Evolutionary conservation across 2,888 invertebrate species (phyloP).

Genomic region (Clitarchus hookeri): DNA sequence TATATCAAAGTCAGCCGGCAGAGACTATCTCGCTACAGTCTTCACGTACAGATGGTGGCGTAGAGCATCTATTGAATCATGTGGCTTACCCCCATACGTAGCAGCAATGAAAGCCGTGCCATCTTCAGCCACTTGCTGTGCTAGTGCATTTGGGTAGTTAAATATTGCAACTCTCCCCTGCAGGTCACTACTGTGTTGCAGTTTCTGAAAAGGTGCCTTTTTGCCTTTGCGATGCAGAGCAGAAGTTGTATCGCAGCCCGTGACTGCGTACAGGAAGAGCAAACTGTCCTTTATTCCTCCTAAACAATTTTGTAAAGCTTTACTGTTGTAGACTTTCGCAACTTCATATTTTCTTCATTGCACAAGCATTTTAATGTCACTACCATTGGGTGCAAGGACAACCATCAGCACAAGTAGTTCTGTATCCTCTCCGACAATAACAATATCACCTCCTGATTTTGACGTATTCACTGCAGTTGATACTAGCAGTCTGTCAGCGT

Average conservation of each 20-base stretch:
- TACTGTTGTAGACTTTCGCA: neutral
- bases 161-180: neutral
- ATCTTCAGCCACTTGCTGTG: neutral
- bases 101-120: neutral
- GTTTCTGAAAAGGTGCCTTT: neutral
- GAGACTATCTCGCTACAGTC: neutral
- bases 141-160: neutral
- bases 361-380: neutral
- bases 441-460: neutral
- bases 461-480: neutral
- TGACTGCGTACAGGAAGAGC: neutral
- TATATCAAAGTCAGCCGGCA: neutral
- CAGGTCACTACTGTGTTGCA: neutral
- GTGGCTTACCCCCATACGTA: neutral
- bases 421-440: neutral
- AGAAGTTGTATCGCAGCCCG: slow-evolving; percentile 16
- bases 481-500: too few species aligned
- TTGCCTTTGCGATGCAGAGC: neutral
- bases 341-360: neutral
- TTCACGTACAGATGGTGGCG: neutral
- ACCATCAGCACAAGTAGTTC: neutral
- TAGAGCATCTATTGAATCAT: neutral
- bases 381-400: neutral
- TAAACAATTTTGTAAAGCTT: neutral
- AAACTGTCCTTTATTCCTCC: neutral